phyloP scores from a whole-genome alignment of 2,113 vertebrate genomes.

The Natator depressus region DNA sequence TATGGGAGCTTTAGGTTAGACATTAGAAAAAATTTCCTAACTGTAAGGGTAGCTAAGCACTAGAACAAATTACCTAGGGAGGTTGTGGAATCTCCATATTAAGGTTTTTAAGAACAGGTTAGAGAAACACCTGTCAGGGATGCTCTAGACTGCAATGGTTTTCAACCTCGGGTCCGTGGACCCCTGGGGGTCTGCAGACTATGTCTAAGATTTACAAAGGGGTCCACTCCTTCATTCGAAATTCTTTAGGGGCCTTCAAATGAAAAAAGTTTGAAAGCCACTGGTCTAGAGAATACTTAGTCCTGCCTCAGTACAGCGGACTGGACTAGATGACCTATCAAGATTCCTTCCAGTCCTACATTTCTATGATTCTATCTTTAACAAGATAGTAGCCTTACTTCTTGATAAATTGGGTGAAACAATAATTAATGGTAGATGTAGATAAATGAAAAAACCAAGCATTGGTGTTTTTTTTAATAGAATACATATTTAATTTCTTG shows the following conservation, averaged over 20 bases:
- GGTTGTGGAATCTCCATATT: not conserved
- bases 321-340: not conserved
- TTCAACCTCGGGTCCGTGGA: not conserved
- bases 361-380: not conserved
- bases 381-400: not conserved
- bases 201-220: not conserved
- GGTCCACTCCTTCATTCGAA: not conserved
- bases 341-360: not conserved
- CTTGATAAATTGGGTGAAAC: not conserved
- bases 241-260: not conserved
- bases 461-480: not conserved
- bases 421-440: not conserved
- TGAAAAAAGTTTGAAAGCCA: not conserved
- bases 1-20: not conserved
- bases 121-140: not conserved
- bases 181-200: not conserved
- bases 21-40: not conserved
- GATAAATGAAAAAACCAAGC: not conserved
- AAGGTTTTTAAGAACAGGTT: not conserved
- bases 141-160: not conserved
- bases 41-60: not conserved
- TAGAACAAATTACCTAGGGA: no score
- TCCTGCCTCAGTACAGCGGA: not conserved
- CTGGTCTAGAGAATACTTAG: not conserved
- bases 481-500: fast-evolving